Evolutionary conservation across 2,797 vertebrate genomes (phyloP), one percentile per base, ranked within the genome.

Genomic region (Holocentrus rufus): DNA sequence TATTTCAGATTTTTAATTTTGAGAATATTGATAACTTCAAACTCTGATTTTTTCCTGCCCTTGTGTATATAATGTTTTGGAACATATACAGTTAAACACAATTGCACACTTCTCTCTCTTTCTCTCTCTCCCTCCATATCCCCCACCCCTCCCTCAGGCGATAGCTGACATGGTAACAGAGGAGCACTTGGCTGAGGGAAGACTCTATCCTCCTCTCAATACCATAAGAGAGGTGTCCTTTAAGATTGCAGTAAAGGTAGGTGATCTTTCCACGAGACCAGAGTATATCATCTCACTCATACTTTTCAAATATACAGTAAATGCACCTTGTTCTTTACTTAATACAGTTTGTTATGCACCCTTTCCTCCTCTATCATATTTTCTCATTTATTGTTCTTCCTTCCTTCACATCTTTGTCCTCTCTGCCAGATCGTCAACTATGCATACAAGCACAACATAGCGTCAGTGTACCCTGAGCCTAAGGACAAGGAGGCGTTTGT

Each of bases 401-500:
- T 18, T n/a, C 20, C 63, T 27, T 0, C 50, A 2, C 31, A 5
- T 17, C 44, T 57, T 61, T 5, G 25, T 20, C 23, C 81, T 59
- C 23, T 42, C 42, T 46, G 14, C n/a, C 92, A 99, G 98, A 80
- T 98, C 10, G 93, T 98, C 69, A 91, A 96, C 87, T 94, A 96
- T 42, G 98, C 96, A 25, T 99, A 99, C 92, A 95, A 92, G 87
- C 89, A 96, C 23, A 93, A 93, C 87, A 90, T 96, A 6, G 98
- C 98, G 52, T 97, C 97, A 2, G 87, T 89, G 85, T 96, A 99
- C 79, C 98, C 98, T 0, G 98, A 99, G 82, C 98, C 98, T 5
- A 93, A 96, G 89, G 97, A 99, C 93, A 99, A 99, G 91, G 96
- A 98, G 82, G 92, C 95, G n/a, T 98, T 99, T 79, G 92, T 99